Base-by-base conservation (phyloP, 2,797 vertebrate genomes). In the Cyclura pinguis region DNA sequence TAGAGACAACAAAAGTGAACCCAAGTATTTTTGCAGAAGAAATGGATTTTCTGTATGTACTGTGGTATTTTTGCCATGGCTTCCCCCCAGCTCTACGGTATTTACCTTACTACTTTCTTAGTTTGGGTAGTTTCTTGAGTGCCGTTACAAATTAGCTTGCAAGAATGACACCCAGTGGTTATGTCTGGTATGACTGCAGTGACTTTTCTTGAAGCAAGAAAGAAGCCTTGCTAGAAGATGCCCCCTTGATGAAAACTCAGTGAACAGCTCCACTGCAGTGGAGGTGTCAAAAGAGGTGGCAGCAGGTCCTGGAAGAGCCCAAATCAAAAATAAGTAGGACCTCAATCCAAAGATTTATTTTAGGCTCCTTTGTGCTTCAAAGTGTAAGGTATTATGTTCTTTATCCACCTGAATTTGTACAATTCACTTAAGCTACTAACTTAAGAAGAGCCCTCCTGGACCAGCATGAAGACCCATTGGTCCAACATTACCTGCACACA, bases 111-210 rank as follows among this genome's bases (percentile, higher is more conserved):
- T 62, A 14, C 20, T 59, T 89, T 84, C 7, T 6, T 62, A 77
- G 24, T 73, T 64, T 76, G 69, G 32, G 29, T 16, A 59, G 74
- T n/a, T 55, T 22, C 16, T 81, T 27, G 0, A 38, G 57, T 38
- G 32, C 52, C 90, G 88, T 76, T 52, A 27, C 22, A 76, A 90
- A 88, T 42, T 84, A 90, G 86, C 55, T 62, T 62, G 32, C 88
- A 52, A n/a, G 64, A 29, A 88, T 52, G 50, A 57, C 9, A 20
- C 14, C 84, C 84, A 22, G 20, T 89, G 83, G 74, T 67, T 80
- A 87, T 18, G 9, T 59, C 20, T 59, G 27, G 20, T 24, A 29
- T 72, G 8, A 47, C 38, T 78, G 9, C 57, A 50, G 8, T 64
- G 38, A 69, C 35, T 20, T 78, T 29, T 42, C 82, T 64, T 78